Base-by-base conservation (phyloP, 2,797 vertebrate species). In the Tenualosa ilisha region DNA sequence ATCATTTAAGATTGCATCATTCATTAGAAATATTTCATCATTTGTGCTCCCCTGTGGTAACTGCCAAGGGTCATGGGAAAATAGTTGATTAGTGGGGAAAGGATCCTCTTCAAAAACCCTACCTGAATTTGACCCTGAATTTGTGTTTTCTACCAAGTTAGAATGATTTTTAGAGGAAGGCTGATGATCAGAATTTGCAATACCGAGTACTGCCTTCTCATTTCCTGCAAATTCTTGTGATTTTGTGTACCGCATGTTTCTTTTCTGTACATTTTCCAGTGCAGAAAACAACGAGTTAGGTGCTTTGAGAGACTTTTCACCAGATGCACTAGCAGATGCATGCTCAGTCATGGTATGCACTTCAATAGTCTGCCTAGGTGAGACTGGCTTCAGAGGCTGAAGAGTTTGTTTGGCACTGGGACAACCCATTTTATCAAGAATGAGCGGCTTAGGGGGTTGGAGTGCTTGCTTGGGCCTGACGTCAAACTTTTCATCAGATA, bases 31-130 rank as follows among this genome's bases (percentile, higher is more conserved):
- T 13, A 83, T 75, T 54, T 90, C 85, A 54, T 22, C 84, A 72
- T 86, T 81, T 43, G 85, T 86, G 40, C 82, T 88, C 22, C 86
- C 81, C 59, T 91, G 89, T 46, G 79, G 82, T 53, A 91, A 86
- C 26, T 88, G 87, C 93, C 90, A 93, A 0, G 91, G 90, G 87
- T 94, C 93, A 85, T 89, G 90, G 53, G 89, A 83, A 17, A 93
- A 83, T 6, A 92, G 86, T 0, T 90, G 85, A n/a, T 86, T 88
- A n/a, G 2, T 92, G 31, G 93, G 92, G 51, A 94, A 95, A 2
- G 93, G 93, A 85, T 94, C 90, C 82, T 86, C 89, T 72, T 5
- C 61, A 53, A 49, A 87, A 2, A 89, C 89, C n/a, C 83, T 84
- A 24, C 13, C 24, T 26, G 68, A 37, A 37, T 12, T 13, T 37